Base-by-base conservation (phyloP, 2,797 vertebrate genomes). In the Sarcophilus harrisii region DNA sequence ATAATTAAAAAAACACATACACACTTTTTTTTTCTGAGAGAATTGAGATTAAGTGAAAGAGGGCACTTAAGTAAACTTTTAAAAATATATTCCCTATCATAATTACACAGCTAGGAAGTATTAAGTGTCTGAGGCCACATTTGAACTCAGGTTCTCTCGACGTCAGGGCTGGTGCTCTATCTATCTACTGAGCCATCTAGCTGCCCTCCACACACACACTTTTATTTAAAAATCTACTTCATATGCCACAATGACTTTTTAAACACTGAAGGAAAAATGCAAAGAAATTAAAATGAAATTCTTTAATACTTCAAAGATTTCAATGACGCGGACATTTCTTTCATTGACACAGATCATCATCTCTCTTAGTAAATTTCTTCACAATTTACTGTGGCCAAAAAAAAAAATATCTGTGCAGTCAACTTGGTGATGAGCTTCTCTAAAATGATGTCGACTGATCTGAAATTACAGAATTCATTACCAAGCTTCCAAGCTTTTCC, bases 251-350 rank as follows among this genome's bases (percentile, higher is more conserved):
- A 10, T 81, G n/a, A 38, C n/a, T 21, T 21, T 81, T 81, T 81
- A 81, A 81, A 81, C n/a, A 24, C 18, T 81, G n/a, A 38, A 81
- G n/a, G 66, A 81, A 81, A 81, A 81, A 81, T 3, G 16, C 66
- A 38, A 45, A 62, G 38, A 97, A 95, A 91, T 11, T 96, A n/a
- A 94, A 96, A 97, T 93, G 1, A 89, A 91, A 91, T 52, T 93
- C 92, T 94, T 94, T 32, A 81, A 12, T n/a, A 29, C 14, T 0
- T 0, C 28, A 45, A 96, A 91, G 14, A 81, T 93, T 90, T 94
- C 96, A 93, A 95, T 29, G 38, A 18, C 21, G 18, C 8, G 32
- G n/a, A 2, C 66, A 73, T 24, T 73, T 73, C 62, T 73, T 73
- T n/a, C 16, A 38, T 18, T 38, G 18, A 81, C n/a, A 38, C 18